Percentiles rank a stretch among this genome's conserved stretches.
These are phyloP conservation scores for Scaptomyza cyrtandrae DNA, from an alignment of 2,888 invertebrate species.

Conservation along the genomic window DNA sequence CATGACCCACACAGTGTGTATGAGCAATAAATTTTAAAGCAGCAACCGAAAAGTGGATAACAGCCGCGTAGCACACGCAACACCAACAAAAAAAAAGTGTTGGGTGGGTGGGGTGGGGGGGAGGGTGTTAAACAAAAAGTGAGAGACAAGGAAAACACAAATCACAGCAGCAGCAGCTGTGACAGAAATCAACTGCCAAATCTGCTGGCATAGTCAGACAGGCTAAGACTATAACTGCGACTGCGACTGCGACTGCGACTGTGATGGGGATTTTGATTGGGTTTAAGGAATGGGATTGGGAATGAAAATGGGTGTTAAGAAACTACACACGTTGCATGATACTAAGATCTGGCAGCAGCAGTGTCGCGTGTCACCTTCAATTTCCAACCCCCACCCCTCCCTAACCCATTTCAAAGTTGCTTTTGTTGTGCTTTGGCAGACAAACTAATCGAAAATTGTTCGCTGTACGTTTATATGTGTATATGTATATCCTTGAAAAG, in stretches of 20 bases:
- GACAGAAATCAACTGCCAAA: conserved; percentile 78
- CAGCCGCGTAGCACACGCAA: not conserved
- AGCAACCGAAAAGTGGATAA: conserved; percentile 40
- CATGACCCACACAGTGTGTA: conserved; percentile 50
- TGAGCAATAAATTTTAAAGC: conserved; percentile 68
- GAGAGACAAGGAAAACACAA: conserved; percentile 49
- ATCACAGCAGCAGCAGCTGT: conserved; percentile 74
- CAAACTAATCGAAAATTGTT: conserved; percentile 33
- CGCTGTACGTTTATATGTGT: not conserved
- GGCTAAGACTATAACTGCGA: conserved; percentile 42
- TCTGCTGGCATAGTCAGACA: conserved; percentile 55
- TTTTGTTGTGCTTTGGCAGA: conserved; percentile 39
- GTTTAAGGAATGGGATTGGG: not conserved
- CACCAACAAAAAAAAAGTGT: conserved; percentile 1
- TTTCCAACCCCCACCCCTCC: not conserved
- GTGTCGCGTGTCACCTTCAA: conserved; percentile 49
- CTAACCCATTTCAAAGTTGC: not conserved
- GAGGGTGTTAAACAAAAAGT: conserved; percentile 18
- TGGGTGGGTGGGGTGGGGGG: not conserved
- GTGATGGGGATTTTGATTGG: conserved; percentile 3
- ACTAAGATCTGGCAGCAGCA: conserved; percentile 23
- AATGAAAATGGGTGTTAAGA: not conserved
- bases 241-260: conserved; percentile 12
- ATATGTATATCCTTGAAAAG: not conserved
- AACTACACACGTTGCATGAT: conserved; percentile 3